These are phyloP conservation scores for Ardeotis arabs DNA, from an alignment of 2,113 vertebrate species.

Conservation along the genomic window DNA sequence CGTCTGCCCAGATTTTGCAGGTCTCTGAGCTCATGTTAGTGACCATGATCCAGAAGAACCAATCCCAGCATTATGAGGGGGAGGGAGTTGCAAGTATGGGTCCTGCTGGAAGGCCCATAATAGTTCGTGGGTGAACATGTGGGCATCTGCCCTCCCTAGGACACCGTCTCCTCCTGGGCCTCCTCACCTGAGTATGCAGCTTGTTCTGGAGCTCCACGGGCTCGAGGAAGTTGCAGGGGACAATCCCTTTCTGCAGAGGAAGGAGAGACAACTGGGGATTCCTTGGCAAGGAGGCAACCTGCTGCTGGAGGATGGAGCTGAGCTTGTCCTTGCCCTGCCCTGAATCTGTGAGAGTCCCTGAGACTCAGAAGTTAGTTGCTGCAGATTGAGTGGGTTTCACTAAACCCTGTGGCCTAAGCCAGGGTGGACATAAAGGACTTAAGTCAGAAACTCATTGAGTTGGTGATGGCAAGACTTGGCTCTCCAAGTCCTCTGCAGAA, in stretches of 20 bases:
- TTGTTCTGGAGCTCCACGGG: constrained; percentile 84
- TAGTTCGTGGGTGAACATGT: background rate
- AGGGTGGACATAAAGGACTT: background rate
- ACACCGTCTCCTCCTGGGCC: background rate
- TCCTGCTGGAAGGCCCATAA: background rate
- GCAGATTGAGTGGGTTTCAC: background rate
- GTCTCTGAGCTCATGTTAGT: background rate
- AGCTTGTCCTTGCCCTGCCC: background rate
- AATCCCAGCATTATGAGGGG: background rate
- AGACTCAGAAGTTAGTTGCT: background rate
- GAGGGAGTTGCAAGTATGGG: background rate
- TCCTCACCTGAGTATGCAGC: constrained; percentile 76
- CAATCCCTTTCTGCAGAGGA: constrained; percentile 85
- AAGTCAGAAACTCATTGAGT: background rate
- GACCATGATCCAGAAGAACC: background rate
- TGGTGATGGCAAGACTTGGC: background rate
- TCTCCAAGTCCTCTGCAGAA: background rate
- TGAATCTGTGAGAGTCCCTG: background rate
- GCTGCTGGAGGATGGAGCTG: background rate
- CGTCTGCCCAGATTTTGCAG: background rate
- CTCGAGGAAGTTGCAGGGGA: constrained; percentile 93
- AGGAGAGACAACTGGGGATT: background rate
- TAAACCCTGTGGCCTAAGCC: background rate
- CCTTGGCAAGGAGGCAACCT: background rate
- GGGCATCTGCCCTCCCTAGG: background rate